Percentiles rank a stretch among this genome's conserved stretches.
Conservation (phyloP, 35 echinoderm and acorn worm genomes). For the Chiridota heheva region DNA sequence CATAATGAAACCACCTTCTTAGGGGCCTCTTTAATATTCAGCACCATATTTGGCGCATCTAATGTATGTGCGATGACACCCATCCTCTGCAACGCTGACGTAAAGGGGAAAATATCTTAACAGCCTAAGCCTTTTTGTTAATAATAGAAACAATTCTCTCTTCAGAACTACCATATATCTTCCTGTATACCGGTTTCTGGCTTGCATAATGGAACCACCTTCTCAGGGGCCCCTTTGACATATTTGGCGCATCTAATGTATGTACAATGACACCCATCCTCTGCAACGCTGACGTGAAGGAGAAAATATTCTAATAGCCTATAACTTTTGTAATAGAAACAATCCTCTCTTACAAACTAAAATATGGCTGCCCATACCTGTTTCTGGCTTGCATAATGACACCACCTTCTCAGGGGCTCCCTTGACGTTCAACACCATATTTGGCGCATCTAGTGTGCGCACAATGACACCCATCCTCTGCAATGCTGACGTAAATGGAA, state of each 20-base stretch:
- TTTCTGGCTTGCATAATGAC: conserved; percentile 63
- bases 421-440: conserved; percentile 58
- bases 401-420: conserved; percentile 81
- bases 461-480: conserved; percentile 83
- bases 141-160: no score
- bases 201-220: conserved; percentile 57
- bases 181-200: conserved; percentile 75
- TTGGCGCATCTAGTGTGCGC: not conserved
- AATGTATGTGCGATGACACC: conserved; percentile 56
- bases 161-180: no score
- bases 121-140: no score
- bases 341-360: no score
- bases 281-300: conserved; percentile 79
- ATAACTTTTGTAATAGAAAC: no score
- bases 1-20: conserved; percentile 76
- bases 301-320: no score
- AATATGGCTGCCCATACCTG: no score
- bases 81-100: conserved; percentile 76
- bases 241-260: conserved; percentile 20
- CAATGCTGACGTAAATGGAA: conserved; percentile 77
- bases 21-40: conserved; percentile 71
- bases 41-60: conserved; percentile 20
- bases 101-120: conserved; percentile 78
- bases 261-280: conserved; percentile 72
- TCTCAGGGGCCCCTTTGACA: conserved; percentile 80